These are phyloP conservation scores for Rhynchonycteris naso DNA, from an alignment of 2,797 vertebrate genomes.

Conservation along the genomic window DNA sequence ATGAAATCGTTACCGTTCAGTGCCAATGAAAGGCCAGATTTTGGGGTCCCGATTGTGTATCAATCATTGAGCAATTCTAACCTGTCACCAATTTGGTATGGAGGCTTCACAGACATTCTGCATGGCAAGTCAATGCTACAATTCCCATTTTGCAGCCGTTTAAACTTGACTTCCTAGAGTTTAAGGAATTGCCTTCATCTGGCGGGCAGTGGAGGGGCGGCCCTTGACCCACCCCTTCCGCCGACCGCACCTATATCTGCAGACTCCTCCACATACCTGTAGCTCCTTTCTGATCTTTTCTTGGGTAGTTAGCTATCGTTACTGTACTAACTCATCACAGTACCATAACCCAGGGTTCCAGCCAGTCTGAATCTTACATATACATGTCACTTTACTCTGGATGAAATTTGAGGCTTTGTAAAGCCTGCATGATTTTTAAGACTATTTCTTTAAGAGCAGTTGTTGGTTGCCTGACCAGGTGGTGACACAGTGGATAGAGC, in stretches of 20 bases:
- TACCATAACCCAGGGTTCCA: background rate
- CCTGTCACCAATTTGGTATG: background rate
- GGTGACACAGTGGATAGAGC: too few relatives aligned
- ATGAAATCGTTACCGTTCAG: background rate
- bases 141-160: background rate
- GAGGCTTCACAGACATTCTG: background rate
- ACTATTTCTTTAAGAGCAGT: background rate
- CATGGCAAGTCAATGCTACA: background rate
- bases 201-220: background rate
- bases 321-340: background rate
- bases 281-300: background rate
- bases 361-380: background rate
- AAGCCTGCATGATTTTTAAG: background rate
- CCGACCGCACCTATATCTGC: background rate
- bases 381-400: background rate
- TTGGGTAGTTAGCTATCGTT: background rate
- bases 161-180: background rate
- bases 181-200: background rate
- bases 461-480: too few relatives aligned
- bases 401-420: background rate
- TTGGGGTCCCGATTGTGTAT: background rate
- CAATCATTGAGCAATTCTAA: background rate
- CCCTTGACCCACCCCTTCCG: background rate
- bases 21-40: background rate
- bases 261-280: fast-evolving